Base-by-base conservation (phyloP, 2,113 vertebrate genomes). In the Corythoichthys intestinalis region DNA sequence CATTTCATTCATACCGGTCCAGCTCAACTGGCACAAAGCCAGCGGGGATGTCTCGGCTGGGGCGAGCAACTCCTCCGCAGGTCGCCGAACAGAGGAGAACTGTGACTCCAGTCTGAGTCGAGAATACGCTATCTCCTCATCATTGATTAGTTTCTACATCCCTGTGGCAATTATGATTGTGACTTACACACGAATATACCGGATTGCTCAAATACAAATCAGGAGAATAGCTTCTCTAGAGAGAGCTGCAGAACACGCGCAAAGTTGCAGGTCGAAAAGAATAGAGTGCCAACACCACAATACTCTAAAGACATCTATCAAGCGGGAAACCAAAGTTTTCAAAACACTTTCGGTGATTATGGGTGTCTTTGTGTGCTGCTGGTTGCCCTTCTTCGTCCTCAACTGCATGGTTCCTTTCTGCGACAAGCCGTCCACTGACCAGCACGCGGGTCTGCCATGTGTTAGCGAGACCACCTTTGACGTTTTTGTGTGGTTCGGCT, bases 321-420 rank as follows among this genome's bases (percentile, higher is more conserved):
- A 86, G 84, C 94, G 94, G 72, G 97, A 98, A 87, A 96, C 95
- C 75, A 95, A 97, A 87, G 96, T 98, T 58, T 90, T 99, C 48
- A 96, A 98, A 89, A 99, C 96, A 0, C 92, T 99, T 5, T 96
- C 96, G 0, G 76, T 98, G 73, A 96, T 98, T 69, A 93, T 98
- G 95, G 96, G 97, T 0, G 97, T 97, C 52, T 99, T 98, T 20
- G 96, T 99, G 74, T 96, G 94, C 81, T 98, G 95, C 91, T 99
- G 96, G 96, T 80, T 98, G 82, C 96, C 97, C 0, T 98, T 99
- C 82, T 98, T 98, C 67, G 74, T 99, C 68, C 90, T 99, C 14
- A 99, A 98, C 83, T 98, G 97, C 84, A 92, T 93, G 87, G 94
- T 97, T 20, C 96, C 97, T 13, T 99, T 99, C 88, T 99, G 96